Evolutionary conservation across 2,113 vertebrate species (phyloP), one percentile per base, ranked within the genome.

Genomic region (Pollachius pollachius): DNA sequence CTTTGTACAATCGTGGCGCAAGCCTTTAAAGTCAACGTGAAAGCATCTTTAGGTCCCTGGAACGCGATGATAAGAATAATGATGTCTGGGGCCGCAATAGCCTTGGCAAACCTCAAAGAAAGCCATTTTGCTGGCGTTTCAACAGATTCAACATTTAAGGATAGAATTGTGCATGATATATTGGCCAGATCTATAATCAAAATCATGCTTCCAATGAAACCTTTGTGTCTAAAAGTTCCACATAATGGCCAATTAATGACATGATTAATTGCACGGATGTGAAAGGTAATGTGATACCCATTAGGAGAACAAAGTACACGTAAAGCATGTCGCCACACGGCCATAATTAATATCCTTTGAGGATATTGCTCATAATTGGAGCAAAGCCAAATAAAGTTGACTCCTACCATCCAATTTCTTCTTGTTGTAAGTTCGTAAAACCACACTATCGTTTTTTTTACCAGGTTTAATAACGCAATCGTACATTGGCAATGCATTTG

Each of bases 21-120:
- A 19, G 58, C 67, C 54, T 61, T 74, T 37, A 62, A 34, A 69
- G 56, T 81, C 74, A 70, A 74, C 81, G 58, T 73, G 66, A 12
- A 27, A n/a, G 64, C 34, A 66, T 57, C 56, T 57, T 16, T 65
- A 48, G 52, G 17, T 75, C 59, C 48, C 68, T 60, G 27, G n/a
- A 73, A 15, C 73, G 21, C 61, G n/a, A 64, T 68, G 37, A 65
- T 9, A 23, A 13, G 67, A 72, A 18, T 58, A 68, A 12, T 72
- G 67, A 72, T 67, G 25, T 34, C 34, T 61, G 76, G n/a, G 64
- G 60, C 59, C 60, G 25, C 12, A 41, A 21, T 41, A 57, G 71
- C 71, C 56, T 54, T 71, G 62, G 30, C 30, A 56, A 73, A 48
- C 17, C 56, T 59, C 65, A 15, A 65, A 61, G 68, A 69, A 59